A percentile compares a stretch with the other conserved stretches of the same genome.
These are phyloP conservation scores for Bombus confusus DNA, from an alignment of 1,140 invertebrate species.

Conservation along the genomic window DNA sequence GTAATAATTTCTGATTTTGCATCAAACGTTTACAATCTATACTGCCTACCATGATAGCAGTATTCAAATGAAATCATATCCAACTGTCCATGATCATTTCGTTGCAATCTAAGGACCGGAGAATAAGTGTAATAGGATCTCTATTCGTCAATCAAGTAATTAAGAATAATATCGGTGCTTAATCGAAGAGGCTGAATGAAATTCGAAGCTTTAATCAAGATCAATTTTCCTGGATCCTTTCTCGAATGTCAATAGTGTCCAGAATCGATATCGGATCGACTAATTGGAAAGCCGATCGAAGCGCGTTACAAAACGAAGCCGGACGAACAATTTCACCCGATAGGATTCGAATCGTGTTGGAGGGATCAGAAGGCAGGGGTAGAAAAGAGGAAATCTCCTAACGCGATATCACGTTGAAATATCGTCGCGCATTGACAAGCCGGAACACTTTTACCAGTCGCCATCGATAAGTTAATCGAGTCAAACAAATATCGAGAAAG, in stretches of 20 bases:
- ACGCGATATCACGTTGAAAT: constrained; percentile 43
- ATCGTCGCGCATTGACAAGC: constrained; percentile 37
- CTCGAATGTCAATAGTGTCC: neutral
- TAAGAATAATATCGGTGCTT: no score
- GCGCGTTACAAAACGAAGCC: constrained; percentile 14
- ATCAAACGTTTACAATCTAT: no score
- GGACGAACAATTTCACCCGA: neutral
- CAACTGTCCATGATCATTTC: no score
- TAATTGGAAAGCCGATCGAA: neutral
- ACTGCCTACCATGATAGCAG: no score
- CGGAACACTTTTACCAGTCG: constrained; percentile 27
- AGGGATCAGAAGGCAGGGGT: neutral
- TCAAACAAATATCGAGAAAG: constrained; percentile 43
- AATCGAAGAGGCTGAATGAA: no score
- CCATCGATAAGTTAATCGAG: constrained; percentile 49
- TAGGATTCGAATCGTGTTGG: neutral
- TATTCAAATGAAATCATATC: no score
- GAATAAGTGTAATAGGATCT: neutral
- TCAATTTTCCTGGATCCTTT: constrained; percentile 2
- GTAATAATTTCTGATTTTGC: no score
- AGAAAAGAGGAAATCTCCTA: constrained; percentile 1
- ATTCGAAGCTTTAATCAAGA: neutral
- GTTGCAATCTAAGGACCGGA: neutral
- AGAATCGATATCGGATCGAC: constrained; percentile 8
- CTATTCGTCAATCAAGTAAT: no score